Conservation (phyloP, 2,113 vertebrate genomes). For the Phylloscopus trochiloides region DNA sequence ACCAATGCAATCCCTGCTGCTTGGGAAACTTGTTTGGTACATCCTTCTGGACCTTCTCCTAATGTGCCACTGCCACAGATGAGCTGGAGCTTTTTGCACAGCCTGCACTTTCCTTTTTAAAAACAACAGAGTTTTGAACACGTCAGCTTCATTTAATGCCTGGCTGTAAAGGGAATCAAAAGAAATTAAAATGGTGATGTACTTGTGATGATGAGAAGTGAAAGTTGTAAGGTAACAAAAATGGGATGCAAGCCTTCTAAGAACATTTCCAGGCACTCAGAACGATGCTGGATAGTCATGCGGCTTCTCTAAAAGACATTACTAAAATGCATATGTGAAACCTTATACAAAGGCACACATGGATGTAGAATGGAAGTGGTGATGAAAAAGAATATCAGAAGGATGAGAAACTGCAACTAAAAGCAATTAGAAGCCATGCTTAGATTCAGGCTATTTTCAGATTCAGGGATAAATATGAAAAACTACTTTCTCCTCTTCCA, state of each 20-base stretch:
- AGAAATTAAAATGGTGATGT: not conserved
- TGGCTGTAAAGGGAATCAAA: not conserved
- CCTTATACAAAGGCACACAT: not conserved
- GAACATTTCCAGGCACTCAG: not conserved
- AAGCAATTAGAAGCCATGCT: not conserved
- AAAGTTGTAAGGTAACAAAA: not conserved
- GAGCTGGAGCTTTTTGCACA: not conserved
- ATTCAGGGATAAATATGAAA: not conserved
- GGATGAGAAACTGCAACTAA: not conserved
- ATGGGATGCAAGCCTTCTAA: not conserved
- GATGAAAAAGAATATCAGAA: not conserved
- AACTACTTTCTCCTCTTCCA: not conserved
- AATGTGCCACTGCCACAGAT: fast-evolving
- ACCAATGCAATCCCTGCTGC: not conserved
- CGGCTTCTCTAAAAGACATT: not conserved
- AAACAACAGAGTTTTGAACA: not conserved
- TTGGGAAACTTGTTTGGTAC: not conserved
- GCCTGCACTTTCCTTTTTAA: not conserved
- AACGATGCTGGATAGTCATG: fast-evolving
- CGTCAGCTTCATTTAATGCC: not conserved
- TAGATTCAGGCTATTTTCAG: not conserved
- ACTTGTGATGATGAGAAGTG: not conserved
- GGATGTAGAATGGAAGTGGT: not conserved
- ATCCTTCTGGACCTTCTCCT: not conserved
- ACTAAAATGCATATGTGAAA: not conserved